phyloP scores from a whole-genome alignment of 2,113 vertebrate species.

The Campylomormyrus numenius region DNA sequence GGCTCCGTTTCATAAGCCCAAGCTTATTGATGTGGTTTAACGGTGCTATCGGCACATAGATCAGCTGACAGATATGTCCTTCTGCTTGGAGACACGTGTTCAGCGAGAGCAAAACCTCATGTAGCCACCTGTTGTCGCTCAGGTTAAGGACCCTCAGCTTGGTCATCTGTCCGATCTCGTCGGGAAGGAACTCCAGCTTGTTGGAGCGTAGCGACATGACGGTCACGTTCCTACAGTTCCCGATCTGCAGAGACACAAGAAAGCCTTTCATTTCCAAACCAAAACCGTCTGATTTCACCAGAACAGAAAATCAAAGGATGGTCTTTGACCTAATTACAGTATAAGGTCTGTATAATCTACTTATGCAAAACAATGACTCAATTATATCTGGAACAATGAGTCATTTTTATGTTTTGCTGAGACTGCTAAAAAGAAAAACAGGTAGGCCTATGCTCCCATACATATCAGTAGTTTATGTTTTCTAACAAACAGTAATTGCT shows the following conservation, averaged over 20 bases:
- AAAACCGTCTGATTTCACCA: background rate
- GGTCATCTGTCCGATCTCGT: conserved; percentile 98
- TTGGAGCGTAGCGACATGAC: conserved; percentile 98
- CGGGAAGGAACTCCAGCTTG: conserved; percentile 92
- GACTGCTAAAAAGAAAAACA: background rate
- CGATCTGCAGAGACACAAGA: conserved; percentile 67
- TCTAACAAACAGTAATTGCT: background rate
- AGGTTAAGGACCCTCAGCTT: conserved; percentile 92
- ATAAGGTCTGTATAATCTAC: background rate
- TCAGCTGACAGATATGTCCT: background rate
- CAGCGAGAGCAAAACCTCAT: background rate
- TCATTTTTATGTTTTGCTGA: background rate
- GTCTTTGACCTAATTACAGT: background rate
- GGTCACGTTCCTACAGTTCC: conserved; percentile 93
- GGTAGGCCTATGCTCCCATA: background rate
- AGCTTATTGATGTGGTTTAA: background rate
- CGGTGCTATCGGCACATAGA: background rate
- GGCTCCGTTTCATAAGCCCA: background rate
- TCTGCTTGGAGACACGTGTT: background rate
- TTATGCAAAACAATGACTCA: background rate
- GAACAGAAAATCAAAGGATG: background rate
- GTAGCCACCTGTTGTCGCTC: conserved; percentile 86
- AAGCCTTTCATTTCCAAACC: background rate
- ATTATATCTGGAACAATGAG: background rate
- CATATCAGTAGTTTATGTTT: background rate